Percentiles rank a stretch among this genome's conserved stretches.
phyloP scores from a whole-genome alignment of 2,888 invertebrate species.

The Philaethria dido region DNA sequence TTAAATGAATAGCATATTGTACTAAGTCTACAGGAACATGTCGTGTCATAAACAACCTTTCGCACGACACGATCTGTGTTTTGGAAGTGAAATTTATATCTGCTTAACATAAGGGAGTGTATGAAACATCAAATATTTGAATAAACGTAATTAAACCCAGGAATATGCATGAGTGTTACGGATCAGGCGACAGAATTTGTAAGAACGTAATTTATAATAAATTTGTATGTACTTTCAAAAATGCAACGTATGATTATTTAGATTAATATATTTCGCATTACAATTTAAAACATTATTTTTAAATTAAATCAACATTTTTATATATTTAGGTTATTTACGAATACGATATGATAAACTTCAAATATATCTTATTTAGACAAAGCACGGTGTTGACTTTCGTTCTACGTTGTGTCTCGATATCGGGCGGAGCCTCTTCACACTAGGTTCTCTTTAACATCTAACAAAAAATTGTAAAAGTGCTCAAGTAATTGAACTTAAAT shows the following conservation, averaged over 20 bases:
- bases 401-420: too few species aligned
- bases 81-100: conserved; percentile 34
- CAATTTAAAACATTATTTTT: too few species aligned
- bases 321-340: too few species aligned
- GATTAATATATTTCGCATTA: not conserved
- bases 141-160: conserved; percentile 58
- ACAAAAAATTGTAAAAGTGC: too few species aligned
- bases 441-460: too few species aligned
- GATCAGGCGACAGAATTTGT: conserved; percentile 41
- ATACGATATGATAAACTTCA: too few species aligned
- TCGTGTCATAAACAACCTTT: conserved; percentile 17
- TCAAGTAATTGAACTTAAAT: too few species aligned
- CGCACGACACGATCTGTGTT: conserved; percentile 18
- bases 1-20: not conserved
- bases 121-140: conserved; percentile 55
- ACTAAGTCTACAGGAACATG: conserved; percentile 1
- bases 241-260: not conserved
- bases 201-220: conserved; percentile 27
- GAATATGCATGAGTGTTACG: conserved; percentile 61
- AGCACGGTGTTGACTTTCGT: too few species aligned
- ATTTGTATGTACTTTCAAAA: not conserved
- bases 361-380: too few species aligned
- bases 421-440: too few species aligned
- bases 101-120: conserved; percentile 21
- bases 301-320: too few species aligned